phyloP scores from a whole-genome alignment of 2,113 vertebrate genomes.

The Chlamydotis undulata region DNA sequence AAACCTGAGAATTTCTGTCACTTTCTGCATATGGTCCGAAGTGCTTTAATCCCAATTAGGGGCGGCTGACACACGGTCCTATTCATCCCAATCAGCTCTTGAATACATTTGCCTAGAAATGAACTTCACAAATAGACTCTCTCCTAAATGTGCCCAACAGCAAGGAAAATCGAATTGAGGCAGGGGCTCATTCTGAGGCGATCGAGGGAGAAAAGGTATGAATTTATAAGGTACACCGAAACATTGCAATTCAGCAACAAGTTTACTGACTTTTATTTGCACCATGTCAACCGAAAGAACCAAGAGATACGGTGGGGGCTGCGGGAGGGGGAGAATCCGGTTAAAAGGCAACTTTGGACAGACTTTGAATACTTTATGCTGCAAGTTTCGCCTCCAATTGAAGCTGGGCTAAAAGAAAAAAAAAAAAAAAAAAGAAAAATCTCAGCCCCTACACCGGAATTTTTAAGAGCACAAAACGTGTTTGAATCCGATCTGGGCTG shows the following conservation, averaged over 20 bases:
- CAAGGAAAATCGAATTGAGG: constrained; percentile 98
- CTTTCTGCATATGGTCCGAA: constrained; percentile 94
- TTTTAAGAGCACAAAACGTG: constrained; percentile 64
- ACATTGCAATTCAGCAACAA: constrained; percentile 95
- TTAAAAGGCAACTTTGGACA: constrained; percentile 85
- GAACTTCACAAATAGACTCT: constrained; percentile 94
- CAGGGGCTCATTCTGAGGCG: constrained; percentile 87
- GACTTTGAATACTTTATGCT: constrained; percentile 86
- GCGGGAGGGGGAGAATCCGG: constrained; percentile 72
- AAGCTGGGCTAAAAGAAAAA: constrained; percentile 4
- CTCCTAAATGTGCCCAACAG: constrained; percentile 94
- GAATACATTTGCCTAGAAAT: constrained; percentile 99
- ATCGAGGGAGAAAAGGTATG: constrained; percentile 93
- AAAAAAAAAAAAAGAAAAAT: background rate
- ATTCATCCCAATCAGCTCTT: constrained; percentile 90
- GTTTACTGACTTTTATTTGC: constrained; percentile 92
- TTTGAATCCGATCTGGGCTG: constrained; percentile 60
- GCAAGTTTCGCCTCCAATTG: constrained; percentile 76
- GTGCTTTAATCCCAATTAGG: constrained; percentile 99
- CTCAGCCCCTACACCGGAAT: constrained; percentile 31
- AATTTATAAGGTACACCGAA: constrained; percentile 98
- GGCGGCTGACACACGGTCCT: constrained; percentile 98
- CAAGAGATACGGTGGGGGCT: constrained; percentile 80
- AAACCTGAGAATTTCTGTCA: constrained; percentile 94
- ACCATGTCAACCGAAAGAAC: constrained; percentile 92